A percentile compares a stretch with the other conserved stretches of the same genome.
These are phyloP conservation scores for Trogon melanurus DNA, from an alignment of 2,113 vertebrate species.

Conservation along the genomic window DNA sequence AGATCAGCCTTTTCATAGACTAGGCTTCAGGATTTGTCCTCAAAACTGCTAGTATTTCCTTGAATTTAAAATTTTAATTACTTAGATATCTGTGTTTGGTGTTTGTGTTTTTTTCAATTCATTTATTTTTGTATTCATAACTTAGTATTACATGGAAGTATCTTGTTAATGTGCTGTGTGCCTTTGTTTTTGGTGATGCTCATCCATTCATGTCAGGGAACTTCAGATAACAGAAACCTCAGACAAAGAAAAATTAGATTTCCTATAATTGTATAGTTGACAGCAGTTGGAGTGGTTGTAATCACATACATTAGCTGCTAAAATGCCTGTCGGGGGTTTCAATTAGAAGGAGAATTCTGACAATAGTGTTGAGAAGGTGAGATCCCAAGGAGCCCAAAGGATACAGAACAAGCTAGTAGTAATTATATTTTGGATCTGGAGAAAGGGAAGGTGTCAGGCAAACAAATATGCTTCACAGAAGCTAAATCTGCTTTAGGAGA, in stretches of 20 bases:
- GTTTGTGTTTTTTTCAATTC: not conserved
- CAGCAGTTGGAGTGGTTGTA: not conserved
- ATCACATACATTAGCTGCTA: conserved; percentile 3
- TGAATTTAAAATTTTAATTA: not conserved
- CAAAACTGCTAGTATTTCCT: not conserved
- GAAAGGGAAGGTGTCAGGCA: not conserved
- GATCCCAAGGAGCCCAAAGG: not conserved
- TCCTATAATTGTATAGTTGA: not conserved
- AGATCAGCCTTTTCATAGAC: not conserved
- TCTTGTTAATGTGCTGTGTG: not conserved
- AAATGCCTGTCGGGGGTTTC: not conserved
- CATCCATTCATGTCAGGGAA: not conserved
- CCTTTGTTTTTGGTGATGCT: not conserved
- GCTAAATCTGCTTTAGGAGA: not conserved
- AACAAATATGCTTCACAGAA: not conserved
- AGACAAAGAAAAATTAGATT: conserved; percentile 15
- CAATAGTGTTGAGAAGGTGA: not conserved
- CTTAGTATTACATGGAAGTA: not conserved
- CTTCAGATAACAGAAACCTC: not conserved
- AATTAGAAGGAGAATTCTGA: conserved; percentile 1
- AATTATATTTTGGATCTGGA: conserved; percentile 10
- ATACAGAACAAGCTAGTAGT: not conserved
- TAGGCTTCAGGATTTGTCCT: not conserved
- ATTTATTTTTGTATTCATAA: not conserved
- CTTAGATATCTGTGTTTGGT: not conserved